Evolutionary conservation across 1,140 invertebrate genomes (phyloP), one percentile per base, ranked within the genome.

Genomic region (Muscidifurax raptorellus): DNA sequence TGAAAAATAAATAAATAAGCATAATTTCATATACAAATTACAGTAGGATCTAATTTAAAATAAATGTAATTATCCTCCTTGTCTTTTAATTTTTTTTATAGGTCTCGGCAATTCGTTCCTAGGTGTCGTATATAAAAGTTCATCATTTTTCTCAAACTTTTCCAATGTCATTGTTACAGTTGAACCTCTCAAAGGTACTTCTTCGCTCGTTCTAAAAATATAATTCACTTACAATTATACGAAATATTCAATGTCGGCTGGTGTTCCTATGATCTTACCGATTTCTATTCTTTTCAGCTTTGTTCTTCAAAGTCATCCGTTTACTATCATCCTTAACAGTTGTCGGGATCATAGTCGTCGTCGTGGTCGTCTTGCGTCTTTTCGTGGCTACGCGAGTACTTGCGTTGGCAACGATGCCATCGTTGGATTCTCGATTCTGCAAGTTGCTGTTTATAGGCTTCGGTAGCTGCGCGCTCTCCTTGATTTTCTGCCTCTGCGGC

Each of bases 361-460:
- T 59, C 52, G 52, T 59, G 5, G 18, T 52, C 1, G 18, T 6
- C 18, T 59, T 59, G 22, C 22, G 52, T 59, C 18, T 59, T 6
- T 59, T 59, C 4, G 15, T n/a, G 52, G 6, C 5, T 7, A n/a
- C 52, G 52, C 52, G 52, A 22, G 4, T 59, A n/a, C 15, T 59
- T 4, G 52, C 18, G 6, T 59, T n/a, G 52, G 3, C 18, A n/a
- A 59, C 52, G 18, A 7, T n/a, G 15, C 52, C 47, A 2, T 80
- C 67, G 15, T 32, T 44, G 44, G 36, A 72, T 32, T 81, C 71
- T 27, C 59, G 52, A 69, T 77, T 76, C 44, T 83, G 64, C 6
- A 71, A 10, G 5, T 25, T 6, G 18, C 18, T 40, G 13, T 18
- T 18, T 28, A 77, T 10, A 0, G 82, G 82, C 12, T 22, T 83